Percentiles rank a stretch among this genome's conserved stretches.
These are phyloP conservation scores for Tragulus kanchil DNA, from an alignment of 2,113 vertebrate species.

Conservation along the genomic window DNA sequence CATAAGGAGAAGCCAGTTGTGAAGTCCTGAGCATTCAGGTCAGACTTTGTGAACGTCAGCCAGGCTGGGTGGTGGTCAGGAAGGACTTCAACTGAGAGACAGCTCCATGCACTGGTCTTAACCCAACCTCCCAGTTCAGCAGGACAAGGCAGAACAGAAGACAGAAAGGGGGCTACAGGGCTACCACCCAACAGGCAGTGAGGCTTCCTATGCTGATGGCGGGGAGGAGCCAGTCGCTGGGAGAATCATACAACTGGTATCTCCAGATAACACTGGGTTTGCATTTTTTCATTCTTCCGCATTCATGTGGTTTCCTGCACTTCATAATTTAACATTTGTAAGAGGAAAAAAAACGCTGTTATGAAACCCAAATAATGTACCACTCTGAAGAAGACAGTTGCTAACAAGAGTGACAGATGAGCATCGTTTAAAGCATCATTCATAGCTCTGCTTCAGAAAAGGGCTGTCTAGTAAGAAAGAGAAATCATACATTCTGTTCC, in stretches of 20 bases:
- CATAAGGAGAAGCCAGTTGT: background rate
- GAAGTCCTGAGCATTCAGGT: background rate
- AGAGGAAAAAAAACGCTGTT: slow-evolving; percentile 57
- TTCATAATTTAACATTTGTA: slow-evolving; percentile 74
- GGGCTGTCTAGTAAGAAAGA: slow-evolving; percentile 46
- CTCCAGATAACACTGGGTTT: slow-evolving; percentile 47
- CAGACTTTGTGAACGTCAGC: background rate
- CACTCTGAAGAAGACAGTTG: slow-evolving; percentile 68
- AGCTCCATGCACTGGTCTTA: background rate
- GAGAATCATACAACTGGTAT: background rate
- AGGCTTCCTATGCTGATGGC: background rate
- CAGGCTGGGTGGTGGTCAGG: background rate
- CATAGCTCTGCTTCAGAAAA: slow-evolving; percentile 74
- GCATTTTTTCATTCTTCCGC: slow-evolving; percentile 58
- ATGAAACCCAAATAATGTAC: slow-evolving; percentile 78
- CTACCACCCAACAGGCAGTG: background rate
- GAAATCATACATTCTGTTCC: background rate
- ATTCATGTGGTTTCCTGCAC: slow-evolving; percentile 79
- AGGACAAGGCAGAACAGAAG: background rate
- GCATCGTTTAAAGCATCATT: slow-evolving; percentile 69
- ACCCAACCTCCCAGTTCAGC: background rate
- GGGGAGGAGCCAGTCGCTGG: background rate
- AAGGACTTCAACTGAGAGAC: background rate
- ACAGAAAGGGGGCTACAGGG: background rate
- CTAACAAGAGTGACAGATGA: slow-evolving; percentile 75